Base-by-base conservation (phyloP, 1,140 invertebrate species). In the Steinernema khuongi region DNA sequence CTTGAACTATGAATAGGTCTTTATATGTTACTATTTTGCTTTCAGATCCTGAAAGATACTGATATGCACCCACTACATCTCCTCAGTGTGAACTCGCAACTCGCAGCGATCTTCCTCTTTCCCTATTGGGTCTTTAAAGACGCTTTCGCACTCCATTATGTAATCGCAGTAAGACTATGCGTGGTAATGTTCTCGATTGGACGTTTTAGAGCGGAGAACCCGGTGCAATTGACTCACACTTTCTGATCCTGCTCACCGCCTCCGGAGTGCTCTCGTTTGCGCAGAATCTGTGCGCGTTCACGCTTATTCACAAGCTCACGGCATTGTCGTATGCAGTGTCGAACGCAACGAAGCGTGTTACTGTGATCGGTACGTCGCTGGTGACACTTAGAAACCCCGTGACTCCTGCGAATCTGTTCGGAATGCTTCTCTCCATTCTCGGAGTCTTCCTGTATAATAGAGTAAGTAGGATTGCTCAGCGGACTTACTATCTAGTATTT, bases 251-350 rank as follows among this genome's bases (percentile, higher is more conserved):
- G 71, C 87, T 97, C 41, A 87, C 92, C 60, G 81, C 90, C 31
- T 94, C 97, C 86, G 94, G 94, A 28, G 85, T 94, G 22, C 88
- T 95, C 69, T 96, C 93, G 85, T 97, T 94, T 91, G 85, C 94
- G 74, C 94, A 97, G 86, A 97, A 96, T 84, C 91, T 97, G 71
- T 90, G 96, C 28, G 94, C 95, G 0, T 97, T 98, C 86, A 93
- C 92, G 74, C 90, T 97, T 29, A 88, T 98, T 73, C 86, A 87
- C 30, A 80, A 94, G 72, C 93, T 97, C 0, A 91, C 93, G 18
- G 93, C 95, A 19, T 87, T 97, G 28, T 94, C 93, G 0, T 98
- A 97, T 86, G 93, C 94, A 0, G 94, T 98, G 26, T 93, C 94
- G 18, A 96, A 92, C 86, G 93, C 93, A 17, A 93, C 93, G n/a